A percentile compares a stretch with the other conserved stretches of the same genome.
These are phyloP conservation scores for Paralvinella palmiformis DNA, from an alignment of 1,140 invertebrate genomes.

Conservation along the genomic window DNA sequence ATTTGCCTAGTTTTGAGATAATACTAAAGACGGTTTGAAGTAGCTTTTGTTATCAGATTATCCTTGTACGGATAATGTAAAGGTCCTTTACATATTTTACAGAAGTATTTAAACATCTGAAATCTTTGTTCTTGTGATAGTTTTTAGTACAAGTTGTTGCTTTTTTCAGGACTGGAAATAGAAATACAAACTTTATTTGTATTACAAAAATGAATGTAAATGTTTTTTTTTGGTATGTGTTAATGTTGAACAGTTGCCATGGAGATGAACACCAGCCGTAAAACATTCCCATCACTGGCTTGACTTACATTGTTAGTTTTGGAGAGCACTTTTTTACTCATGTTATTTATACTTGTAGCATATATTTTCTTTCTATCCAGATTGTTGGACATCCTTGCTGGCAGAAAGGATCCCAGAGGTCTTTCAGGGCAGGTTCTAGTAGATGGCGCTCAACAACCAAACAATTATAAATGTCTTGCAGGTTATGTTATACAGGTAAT, in stretches of 20 bases:
- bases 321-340: background rate
- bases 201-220: too few species aligned
- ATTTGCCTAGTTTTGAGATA: too few species aligned
- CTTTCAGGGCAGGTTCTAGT: conserved; percentile 40
- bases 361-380: conserved; percentile 25
- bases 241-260: background rate
- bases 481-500: conserved; percentile 50
- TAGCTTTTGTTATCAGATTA: too few species aligned
- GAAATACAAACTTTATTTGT: too few species aligned
- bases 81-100: too few species aligned
- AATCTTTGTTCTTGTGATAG: too few species aligned
- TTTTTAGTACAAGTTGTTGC: too few species aligned
- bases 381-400: conserved; percentile 47
- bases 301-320: background rate
- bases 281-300: background rate
- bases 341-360: background rate
- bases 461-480: conserved; percentile 49
- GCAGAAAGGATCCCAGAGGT: conserved; percentile 41
- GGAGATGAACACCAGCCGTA: background rate
- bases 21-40: too few species aligned
- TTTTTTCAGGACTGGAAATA: too few species aligned
- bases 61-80: too few species aligned
- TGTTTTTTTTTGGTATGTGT: background rate
- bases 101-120: too few species aligned
- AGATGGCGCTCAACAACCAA: conserved; percentile 43